Evolutionary conservation across 2,797 vertebrate genomes (phyloP), one percentile per base, ranked within the genome.

Genomic region (Salarias fasciatus): DNA sequence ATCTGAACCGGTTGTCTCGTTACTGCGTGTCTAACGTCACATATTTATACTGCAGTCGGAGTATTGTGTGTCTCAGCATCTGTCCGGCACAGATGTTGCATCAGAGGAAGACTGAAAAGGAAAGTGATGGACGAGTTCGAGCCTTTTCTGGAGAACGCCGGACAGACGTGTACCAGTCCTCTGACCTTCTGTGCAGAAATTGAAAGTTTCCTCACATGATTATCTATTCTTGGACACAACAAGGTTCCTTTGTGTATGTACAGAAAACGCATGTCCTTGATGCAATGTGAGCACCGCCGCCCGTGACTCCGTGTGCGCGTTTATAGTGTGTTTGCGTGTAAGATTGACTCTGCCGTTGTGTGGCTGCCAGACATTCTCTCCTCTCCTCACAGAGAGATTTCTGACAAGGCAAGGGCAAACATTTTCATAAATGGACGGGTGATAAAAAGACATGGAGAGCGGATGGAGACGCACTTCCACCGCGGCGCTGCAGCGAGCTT

Each of bases 401-500:
- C 71, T 77, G 77, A 80, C 66, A 77, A 76, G 69, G 61, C 73
- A 83, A 85, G 65, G 83, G 51, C 78, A 74, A 79, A 79, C 50
- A 76, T 76, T 80, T 80, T 77, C 75, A 84, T 76, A 73, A 79
- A 83, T 69, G 61, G 60, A 69, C 55, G 48, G 46, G 56, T 75
- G 6, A 10, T 48, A 47, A 76, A 83, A 76, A 80, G 69, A 71
- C 37, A 18, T 7, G 5, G 33, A 48, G 36, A 73, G 55, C 72
- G 47, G 54, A 66, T 2, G 8, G 29, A 60, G 58, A 36, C n/a
- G 42, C 62, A 60, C 48, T 68, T 33, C 68, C 53, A 40, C 18
- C 69, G 47, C 48, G 54, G 60, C 18, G 44, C 37, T 62, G 80
- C 40, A 58, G 18, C 2, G 0, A 50, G 30, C 14, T 59, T 65